phyloP scores from a whole-genome alignment of 2,797 vertebrate genomes.

The Pseudocheirus occidentalis region DNA sequence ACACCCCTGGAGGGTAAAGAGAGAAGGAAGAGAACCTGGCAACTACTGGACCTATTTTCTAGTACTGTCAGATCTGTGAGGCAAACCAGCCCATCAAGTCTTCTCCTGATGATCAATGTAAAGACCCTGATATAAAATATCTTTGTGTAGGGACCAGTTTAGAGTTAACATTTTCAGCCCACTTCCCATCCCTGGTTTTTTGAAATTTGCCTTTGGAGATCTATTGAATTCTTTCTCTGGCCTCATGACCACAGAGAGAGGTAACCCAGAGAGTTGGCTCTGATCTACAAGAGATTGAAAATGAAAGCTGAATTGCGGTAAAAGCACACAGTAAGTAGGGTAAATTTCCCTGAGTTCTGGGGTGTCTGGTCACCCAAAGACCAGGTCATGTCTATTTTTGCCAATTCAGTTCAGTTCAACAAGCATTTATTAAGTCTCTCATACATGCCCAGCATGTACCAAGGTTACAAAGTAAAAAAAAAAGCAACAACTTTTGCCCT shows the following conservation, averaged over 20 bases:
- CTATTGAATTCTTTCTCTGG: neutral
- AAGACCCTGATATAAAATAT: constrained; percentile 14
- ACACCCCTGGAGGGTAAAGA: constrained; percentile 7
- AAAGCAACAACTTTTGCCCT: neutral
- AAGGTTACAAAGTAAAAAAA: neutral
- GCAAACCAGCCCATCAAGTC: constrained; percentile 34
- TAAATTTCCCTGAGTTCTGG: constrained; percentile 10
- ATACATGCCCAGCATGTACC: neutral
- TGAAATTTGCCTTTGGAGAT: neutral
- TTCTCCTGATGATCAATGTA: constrained; percentile 35
- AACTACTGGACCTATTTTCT: constrained; percentile 54
- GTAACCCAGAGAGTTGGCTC: neutral
- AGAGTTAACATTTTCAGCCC: constrained; percentile 5
- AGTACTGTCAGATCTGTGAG: constrained; percentile 51
- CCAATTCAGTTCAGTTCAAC: neutral
- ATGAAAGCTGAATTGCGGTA: constrained; percentile 47
- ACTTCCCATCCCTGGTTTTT: neutral
- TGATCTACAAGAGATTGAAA: constrained; percentile 20
- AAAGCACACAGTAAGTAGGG: neutral
- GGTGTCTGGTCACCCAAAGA: neutral
- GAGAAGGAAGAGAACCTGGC: constrained; percentile 28
- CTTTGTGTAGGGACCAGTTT: neutral
- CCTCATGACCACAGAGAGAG: neutral
- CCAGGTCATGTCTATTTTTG: neutral
- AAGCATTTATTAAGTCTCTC: neutral